Evolutionary conservation across 2,888 invertebrate genomes (phyloP), one percentile per base, ranked within the genome.

Genomic region (Osmoderma eremita): DNA sequence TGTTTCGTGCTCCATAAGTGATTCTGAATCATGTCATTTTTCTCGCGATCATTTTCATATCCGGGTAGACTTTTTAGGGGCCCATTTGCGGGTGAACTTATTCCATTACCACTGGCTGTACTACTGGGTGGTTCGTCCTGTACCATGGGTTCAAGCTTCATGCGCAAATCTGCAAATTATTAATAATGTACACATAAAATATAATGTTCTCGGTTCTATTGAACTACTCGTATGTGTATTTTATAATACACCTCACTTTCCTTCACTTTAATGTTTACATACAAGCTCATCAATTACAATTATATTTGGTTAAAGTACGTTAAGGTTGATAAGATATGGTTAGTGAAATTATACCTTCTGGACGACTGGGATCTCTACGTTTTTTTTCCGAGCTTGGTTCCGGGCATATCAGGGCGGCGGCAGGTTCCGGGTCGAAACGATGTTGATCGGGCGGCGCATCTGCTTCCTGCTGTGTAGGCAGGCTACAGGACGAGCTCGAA

Each of bases 111-210:
- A 45, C 73, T 75, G 49, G 77, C 80, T 54, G 81, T 82, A 73
- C 79, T 79, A 70, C 79, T 79, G 68, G 65, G 78, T 63, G 80
- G 80, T 69, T 82, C 82, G 58, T 78, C 78, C 67, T 77, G 74
- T 36, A 76, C 69, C 50, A 78, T 76, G 51, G 83, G 82, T 80
- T 90, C 90, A 82, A 86, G 88, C 80, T 92, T 92, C 77, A 92
- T 90, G 78, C 92, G 88, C 83, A 93, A 86, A 85, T 93, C 92
- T 90, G 86, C 15, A 58, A 56, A 22, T 30, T 17, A 20, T 42
- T n/a, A 22, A 18, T 15, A 45, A 10, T 15, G 42, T 39, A 10
- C 22, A 20, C 2, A 10, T 30, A 30, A 6, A 30, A 3, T 30
- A 1, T 2, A 4, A 30, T 30, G 6, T n/a, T n/a, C n/a, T n/a